Conservation (phyloP, 2,888 invertebrate genomes). For the Scaptomyza polygonia region DNA sequence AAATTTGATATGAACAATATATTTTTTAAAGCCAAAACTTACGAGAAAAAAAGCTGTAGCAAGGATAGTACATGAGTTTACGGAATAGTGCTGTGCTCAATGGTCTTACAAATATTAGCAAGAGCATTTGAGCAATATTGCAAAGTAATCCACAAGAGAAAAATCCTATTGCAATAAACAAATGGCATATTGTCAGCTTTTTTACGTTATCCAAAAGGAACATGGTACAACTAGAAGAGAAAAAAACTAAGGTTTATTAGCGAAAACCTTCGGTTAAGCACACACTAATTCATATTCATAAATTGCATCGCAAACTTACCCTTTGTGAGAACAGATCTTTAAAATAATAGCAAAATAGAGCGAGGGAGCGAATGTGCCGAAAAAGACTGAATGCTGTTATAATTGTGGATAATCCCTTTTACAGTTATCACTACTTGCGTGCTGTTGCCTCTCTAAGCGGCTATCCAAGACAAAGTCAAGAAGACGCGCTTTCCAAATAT, state of each 20-base stretch:
- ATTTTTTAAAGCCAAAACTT: conserved; percentile 85
- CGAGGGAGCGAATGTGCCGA: too few species aligned
- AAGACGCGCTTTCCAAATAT: conserved; percentile 24
- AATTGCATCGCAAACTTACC: not conserved
- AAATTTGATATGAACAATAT: not conserved
- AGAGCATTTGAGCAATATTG: conserved; percentile 91
- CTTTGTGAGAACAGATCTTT: not conserved
- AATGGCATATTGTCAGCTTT: conserved; percentile 22
- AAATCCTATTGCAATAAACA: conserved; percentile 91
- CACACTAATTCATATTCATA: not conserved
- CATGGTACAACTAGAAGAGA: conserved; percentile 24
- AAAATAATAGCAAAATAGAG: not conserved
- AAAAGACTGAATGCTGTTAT: too few species aligned
- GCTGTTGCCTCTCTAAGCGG: conserved; percentile 7
- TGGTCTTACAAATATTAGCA: conserved; percentile 91
- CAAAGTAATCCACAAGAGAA: conserved; percentile 93
- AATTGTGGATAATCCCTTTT: conserved; percentile 21
- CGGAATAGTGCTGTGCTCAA: conserved; percentile 92
- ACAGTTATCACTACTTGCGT: conserved; percentile 35
- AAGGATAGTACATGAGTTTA: conserved; percentile 94
- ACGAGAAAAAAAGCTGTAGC: conserved; percentile 95
- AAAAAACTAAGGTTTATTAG: not conserved
- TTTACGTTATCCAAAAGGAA: conserved; percentile 12
- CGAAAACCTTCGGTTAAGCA: not conserved
- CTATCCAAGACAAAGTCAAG: conserved; percentile 27